These are phyloP conservation scores for Galendromus occidentalis DNA, from an alignment of 1,140 invertebrate genomes.

Conservation along the genomic window DNA sequence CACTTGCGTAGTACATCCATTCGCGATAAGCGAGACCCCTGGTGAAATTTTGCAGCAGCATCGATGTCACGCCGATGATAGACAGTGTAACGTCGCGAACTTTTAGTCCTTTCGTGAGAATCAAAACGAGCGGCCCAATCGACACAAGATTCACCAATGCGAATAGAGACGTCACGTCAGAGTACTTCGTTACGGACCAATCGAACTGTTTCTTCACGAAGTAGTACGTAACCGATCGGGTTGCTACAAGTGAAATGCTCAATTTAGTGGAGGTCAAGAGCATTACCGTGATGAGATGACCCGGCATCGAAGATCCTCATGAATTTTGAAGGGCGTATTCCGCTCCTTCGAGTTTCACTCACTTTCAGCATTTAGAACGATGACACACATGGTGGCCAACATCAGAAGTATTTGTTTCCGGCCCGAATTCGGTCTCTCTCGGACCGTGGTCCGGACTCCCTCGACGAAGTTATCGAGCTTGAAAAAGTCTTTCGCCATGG, in stretches of 20 bases:
- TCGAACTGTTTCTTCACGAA: constrained; percentile 11
- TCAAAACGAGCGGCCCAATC: background rate
- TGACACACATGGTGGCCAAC: background rate
- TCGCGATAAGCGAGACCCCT: background rate
- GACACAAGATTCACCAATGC: background rate
- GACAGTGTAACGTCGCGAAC: background rate
- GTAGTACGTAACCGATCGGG: background rate
- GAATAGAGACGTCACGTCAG: background rate
- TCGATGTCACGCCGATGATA: background rate
- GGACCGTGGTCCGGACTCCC: background rate
- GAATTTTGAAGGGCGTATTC: too few relatives aligned
- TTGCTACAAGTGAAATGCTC: background rate
- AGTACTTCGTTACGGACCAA: background rate
- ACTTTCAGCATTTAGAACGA: constrained; percentile 7
- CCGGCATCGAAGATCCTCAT: too few relatives aligned
- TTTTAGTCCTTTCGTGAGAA: background rate
- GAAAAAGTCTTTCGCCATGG: background rate
- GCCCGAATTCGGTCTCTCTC: background rate
- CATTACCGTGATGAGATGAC: too few relatives aligned
- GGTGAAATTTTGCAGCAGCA: constrained; percentile 7
- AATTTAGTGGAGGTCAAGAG: too few relatives aligned
- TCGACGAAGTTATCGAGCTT: constrained; percentile 3
- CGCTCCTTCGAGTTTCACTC: background rate
- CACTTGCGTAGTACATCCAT: constrained; percentile 9
- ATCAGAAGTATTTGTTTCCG: background rate